Conservation (phyloP, 2,113 vertebrate genomes). For the Donacobius atricapilla region DNA sequence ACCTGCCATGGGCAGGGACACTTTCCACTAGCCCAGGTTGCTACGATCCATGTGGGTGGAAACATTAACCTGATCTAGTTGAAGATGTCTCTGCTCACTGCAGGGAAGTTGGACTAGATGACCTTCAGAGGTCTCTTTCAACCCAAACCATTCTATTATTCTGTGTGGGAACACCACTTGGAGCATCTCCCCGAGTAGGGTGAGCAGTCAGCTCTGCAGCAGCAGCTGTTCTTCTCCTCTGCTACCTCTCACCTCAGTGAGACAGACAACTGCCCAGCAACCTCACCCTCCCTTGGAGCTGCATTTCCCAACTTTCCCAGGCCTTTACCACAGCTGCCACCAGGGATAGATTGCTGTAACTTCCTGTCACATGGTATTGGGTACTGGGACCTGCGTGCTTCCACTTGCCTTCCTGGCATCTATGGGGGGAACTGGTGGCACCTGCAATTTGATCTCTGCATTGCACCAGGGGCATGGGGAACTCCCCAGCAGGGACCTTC, state of each 20-base stretch:
- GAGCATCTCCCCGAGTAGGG: neutral
- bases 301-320: neutral
- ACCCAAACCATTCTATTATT: neutral
- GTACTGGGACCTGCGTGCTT: neutral
- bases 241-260: neutral
- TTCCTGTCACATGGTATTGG: neutral
- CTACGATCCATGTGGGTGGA: neutral
- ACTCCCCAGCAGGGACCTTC: neutral
- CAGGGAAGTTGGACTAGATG: too few relatives aligned
- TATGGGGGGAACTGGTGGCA: accelerated
- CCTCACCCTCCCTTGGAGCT: neutral
- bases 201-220: neutral
- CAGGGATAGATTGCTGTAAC: neutral
- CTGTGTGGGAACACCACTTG: neutral
- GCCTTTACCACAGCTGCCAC: neutral
- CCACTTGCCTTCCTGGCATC: neutral
- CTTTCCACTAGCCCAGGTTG: neutral
- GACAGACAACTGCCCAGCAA: neutral
- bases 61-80: neutral
- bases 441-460: neutral
- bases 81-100: neutral
- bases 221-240: neutral
- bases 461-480: neutral
- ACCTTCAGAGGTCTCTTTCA: neutral
- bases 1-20: neutral